Percentiles rank a stretch among this genome's conserved stretches.
These are phyloP conservation scores for Elachura formosa DNA, from an alignment of 2,113 vertebrate genomes.

Conservation along the genomic window DNA sequence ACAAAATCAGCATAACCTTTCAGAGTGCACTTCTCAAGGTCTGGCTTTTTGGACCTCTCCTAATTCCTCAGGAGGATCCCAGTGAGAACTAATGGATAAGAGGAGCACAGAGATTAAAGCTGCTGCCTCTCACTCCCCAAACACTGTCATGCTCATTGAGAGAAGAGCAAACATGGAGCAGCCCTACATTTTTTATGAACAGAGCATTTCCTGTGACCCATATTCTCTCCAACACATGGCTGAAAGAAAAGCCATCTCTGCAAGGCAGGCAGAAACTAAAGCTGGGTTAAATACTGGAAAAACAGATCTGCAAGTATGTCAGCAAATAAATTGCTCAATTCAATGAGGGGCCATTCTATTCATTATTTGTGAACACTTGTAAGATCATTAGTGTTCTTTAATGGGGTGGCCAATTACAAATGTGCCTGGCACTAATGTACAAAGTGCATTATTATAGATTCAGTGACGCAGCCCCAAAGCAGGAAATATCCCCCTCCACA, in stretches of 20 bases:
- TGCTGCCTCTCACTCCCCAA: not conserved
- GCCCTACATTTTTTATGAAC: not conserved
- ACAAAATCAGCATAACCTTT: not conserved
- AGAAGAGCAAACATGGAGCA: not conserved
- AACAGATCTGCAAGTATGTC: slow-evolving; percentile 43
- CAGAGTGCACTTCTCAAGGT: not conserved
- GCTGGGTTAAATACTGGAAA: slow-evolving; percentile 43
- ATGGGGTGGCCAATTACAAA: slow-evolving; percentile 46
- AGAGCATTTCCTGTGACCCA: not conserved
- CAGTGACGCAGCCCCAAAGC: slow-evolving; percentile 8
- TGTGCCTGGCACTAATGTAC: slow-evolving; percentile 47
- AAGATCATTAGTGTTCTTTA: slow-evolving; percentile 58
- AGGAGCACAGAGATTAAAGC: not conserved
- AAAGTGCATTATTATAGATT: slow-evolving; percentile 50
- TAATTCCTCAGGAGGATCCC: not conserved
- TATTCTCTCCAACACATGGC: not conserved
- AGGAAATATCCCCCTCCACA: slow-evolving; percentile 39
- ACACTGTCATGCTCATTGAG: not conserved
- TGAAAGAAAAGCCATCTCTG: not conserved
- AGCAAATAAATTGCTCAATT: slow-evolving; percentile 41
- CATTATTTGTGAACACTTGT: slow-evolving; percentile 49
- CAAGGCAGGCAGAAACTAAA: not conserved
- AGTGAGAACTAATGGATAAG: not conserved
- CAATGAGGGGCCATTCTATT: slow-evolving; percentile 41
- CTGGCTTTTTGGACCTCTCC: not conserved